Evolutionary conservation across 2,888 invertebrate genomes (phyloP).

Genomic region (Theretra japonica): DNA sequence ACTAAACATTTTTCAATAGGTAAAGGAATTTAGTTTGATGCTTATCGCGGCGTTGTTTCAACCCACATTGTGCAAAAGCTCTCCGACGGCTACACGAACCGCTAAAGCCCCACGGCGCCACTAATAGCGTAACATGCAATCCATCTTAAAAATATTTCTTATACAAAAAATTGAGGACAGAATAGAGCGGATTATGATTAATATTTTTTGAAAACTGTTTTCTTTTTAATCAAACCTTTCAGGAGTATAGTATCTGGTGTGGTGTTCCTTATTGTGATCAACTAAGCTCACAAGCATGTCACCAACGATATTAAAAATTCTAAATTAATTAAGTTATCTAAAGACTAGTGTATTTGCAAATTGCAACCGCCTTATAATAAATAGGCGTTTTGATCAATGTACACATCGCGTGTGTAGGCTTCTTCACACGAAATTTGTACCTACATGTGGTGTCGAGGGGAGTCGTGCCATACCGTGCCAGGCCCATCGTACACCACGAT

Average conservation of each 20-base stretch:
- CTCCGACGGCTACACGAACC: neutral
- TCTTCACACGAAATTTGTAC: conserved; percentile 65
- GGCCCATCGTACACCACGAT: conserved; percentile 66
- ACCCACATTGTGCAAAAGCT: neutral
- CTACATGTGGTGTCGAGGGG: conserved; percentile 73
- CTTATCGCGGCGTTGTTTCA: neutral
- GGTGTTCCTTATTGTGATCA: too few relatives aligned
- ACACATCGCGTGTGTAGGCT: conserved; percentile 55
- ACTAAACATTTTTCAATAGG: conserved; percentile 4
- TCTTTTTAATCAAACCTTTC: too few relatives aligned
- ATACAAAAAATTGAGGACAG: too few relatives aligned
- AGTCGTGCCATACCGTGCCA: conserved; percentile 81
- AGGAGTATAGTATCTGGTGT: too few relatives aligned
- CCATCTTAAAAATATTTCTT: too few relatives aligned
- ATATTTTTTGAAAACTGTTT: too few relatives aligned
- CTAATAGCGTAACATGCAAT: neutral
- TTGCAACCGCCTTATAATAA: neutral
- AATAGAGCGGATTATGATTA: too few relatives aligned
- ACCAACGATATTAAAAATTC: too few relatives aligned
- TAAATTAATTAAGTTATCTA: too few relatives aligned
- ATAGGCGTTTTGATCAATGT: neutral
- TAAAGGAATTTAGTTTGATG: neutral
- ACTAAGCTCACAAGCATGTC: too few relatives aligned
- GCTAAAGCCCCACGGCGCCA: conserved; percentile 8
- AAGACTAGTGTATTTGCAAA: neutral